Conservation (phyloP, 2,113 vertebrate genomes). For the Spheniscus mendiculus region DNA sequence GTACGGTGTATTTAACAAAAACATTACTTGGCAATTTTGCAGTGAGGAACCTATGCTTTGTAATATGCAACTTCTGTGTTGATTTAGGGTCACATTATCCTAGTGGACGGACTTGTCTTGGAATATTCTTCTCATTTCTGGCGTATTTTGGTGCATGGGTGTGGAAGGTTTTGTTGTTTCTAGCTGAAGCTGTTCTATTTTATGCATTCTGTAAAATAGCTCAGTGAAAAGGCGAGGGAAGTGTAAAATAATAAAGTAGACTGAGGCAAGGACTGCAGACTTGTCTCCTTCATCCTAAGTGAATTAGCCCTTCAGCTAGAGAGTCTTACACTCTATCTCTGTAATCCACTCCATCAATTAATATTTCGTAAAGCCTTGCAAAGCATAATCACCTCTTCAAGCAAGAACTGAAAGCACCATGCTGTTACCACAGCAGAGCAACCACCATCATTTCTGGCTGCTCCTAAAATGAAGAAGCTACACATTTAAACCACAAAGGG, state of each 20-base stretch:
- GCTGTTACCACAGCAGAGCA: not conserved
- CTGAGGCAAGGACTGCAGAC: not conserved
- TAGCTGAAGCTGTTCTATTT: not conserved
- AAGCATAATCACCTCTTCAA: not conserved
- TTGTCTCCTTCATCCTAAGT: not conserved
- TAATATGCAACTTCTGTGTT: accelerated
- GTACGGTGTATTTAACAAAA: not conserved
- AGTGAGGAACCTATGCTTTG: not conserved
- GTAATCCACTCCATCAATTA: slow-evolving; percentile 19
- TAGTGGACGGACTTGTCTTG: not conserved
- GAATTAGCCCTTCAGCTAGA: not conserved
- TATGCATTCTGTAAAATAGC: not conserved
- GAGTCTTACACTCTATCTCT: not conserved
- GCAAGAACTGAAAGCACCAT: not conserved
- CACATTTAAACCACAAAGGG: not conserved
- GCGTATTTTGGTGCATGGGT: not conserved
- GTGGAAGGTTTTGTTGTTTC: not conserved
- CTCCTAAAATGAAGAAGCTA: not conserved
- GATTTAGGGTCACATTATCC: not conserved
- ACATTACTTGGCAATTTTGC: not conserved
- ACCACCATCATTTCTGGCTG: not conserved
- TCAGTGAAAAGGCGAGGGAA: not conserved
- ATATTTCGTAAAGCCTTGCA: not conserved
- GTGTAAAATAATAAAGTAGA: not conserved
- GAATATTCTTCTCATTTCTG: not conserved